These are phyloP conservation scores for Selenia dentaria DNA, from an alignment of 2,888 invertebrate species.

Conservation along the genomic window DNA sequence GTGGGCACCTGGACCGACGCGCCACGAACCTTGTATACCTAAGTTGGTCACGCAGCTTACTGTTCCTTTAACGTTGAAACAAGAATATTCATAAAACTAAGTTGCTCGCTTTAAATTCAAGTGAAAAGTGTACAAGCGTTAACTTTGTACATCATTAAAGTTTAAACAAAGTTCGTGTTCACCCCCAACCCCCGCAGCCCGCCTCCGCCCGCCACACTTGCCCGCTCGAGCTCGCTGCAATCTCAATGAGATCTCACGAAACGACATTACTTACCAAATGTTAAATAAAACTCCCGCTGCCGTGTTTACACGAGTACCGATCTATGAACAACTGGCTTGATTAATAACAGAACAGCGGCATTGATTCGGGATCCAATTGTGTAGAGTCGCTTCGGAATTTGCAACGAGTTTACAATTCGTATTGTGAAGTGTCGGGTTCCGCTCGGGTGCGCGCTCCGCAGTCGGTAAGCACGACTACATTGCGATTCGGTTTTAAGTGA, in stretches of 20 bases:
- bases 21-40: no score
- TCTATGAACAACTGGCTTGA: not conserved
- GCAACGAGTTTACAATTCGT: not conserved
- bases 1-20: no score
- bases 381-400: not conserved
- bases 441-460: not conserved
- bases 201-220: not conserved
- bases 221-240: conserved; percentile 1
- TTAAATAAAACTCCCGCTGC: no score
- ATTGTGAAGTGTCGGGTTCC: not conserved
- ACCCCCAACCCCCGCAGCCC: not conserved
- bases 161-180: conserved; percentile 29
- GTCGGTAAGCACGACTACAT: not conserved
- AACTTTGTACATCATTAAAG: conserved; percentile 34
- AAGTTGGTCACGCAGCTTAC: no score
- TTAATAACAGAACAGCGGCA: not conserved
- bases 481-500: not conserved
- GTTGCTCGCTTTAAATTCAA: conserved; percentile 22
- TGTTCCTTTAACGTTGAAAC: not conserved
- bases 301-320: no score
- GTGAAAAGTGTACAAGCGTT: conserved; percentile 28
- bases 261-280: not conserved
- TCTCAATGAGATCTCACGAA: conserved; percentile 9
- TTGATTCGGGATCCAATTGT: not conserved
- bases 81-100: conserved; percentile 22